Conservation (phyloP, 2,113 vertebrate genomes). For the Silurus meridionalis region DNA sequence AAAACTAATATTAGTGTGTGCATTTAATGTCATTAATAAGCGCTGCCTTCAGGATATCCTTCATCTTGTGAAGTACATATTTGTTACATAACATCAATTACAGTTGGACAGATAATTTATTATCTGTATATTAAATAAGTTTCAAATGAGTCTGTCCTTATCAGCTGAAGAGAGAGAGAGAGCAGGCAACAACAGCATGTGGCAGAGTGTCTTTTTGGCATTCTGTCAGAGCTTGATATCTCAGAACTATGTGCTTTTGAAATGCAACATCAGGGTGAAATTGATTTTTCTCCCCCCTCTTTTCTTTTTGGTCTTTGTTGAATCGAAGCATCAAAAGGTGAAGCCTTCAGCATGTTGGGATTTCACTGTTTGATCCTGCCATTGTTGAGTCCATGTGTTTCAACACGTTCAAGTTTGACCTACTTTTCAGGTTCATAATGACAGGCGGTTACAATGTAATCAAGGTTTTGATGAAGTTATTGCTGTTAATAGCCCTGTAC, state of each 20-base stretch:
- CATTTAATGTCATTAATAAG: not conserved
- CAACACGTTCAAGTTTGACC: slow-evolving; percentile 9
- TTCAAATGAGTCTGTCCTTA: not conserved
- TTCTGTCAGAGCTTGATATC: slow-evolving; percentile 14
- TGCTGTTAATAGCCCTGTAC: not conserved
- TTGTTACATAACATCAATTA: not conserved
- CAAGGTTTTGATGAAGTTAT: slow-evolving; percentile 9
- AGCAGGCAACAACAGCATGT: not conserved
- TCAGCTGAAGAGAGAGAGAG: not conserved
- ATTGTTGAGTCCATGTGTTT: slow-evolving; percentile 21
- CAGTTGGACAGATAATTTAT: not conserved
- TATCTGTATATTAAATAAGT: not conserved
- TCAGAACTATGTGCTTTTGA: slow-evolving; percentile 41
- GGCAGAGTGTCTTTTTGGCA: not conserved
- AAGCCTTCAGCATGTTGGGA: slow-evolving; percentile 17
- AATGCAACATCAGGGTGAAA: slow-evolving; percentile 43
- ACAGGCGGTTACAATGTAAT: not conserved
- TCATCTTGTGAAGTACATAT: not conserved
- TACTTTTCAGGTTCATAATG: slow-evolving; percentile 19
- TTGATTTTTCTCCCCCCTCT: slow-evolving; percentile 33
- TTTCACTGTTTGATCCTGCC: not conserved
- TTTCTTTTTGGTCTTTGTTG: slow-evolving; percentile 27
- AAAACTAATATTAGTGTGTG: not conserved
- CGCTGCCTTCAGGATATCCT: not conserved
- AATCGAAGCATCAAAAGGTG: slow-evolving; percentile 29